These are phyloP conservation scores for Dendrocopos noguchii DNA, from an alignment of 2,113 vertebrate species.

Conservation along the genomic window DNA sequence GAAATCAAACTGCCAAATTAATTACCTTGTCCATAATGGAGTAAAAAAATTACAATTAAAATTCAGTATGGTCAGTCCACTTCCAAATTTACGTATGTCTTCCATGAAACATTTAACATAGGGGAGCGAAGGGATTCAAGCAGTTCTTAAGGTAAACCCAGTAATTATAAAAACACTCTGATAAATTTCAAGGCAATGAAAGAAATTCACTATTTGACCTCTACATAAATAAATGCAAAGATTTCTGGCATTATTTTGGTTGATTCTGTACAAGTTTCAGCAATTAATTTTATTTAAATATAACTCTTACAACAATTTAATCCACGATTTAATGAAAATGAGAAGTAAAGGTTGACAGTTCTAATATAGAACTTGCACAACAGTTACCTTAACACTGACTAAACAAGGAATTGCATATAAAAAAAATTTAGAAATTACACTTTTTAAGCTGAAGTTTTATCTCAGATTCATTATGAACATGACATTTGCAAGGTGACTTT, in stretches of 20 bases:
- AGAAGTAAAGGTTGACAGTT: constrained; percentile 38
- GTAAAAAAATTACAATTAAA: background rate
- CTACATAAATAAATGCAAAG: constrained; percentile 51
- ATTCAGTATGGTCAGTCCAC: background rate
- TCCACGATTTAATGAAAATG: constrained; percentile 30
- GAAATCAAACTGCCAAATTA: background rate
- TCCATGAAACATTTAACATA: background rate
- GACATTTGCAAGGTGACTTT: constrained; percentile 30
- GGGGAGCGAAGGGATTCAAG: background rate
- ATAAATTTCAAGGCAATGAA: constrained; percentile 15
- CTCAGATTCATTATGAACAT: constrained; percentile 19
- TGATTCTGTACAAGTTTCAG: constrained; percentile 49
- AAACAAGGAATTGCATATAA: constrained; percentile 26
- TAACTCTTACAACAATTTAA: constrained; percentile 13
- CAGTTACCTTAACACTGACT: constrained; percentile 18
- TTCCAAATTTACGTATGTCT: background rate
- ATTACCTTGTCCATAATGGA: background rate
- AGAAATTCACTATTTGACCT: constrained; percentile 1
- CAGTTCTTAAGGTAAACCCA: background rate
- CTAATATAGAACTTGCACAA: constrained; percentile 67
- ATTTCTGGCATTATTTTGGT: constrained; percentile 42
- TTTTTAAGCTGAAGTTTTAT: constrained; percentile 14
- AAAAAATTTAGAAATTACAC: constrained; percentile 31
- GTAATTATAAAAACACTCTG: background rate
- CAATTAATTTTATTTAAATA: constrained; percentile 63